Evolutionary conservation across 2,113 vertebrate species (phyloP), one percentile per base, ranked within the genome.

Genomic region (Actinemys pallida): DNA sequence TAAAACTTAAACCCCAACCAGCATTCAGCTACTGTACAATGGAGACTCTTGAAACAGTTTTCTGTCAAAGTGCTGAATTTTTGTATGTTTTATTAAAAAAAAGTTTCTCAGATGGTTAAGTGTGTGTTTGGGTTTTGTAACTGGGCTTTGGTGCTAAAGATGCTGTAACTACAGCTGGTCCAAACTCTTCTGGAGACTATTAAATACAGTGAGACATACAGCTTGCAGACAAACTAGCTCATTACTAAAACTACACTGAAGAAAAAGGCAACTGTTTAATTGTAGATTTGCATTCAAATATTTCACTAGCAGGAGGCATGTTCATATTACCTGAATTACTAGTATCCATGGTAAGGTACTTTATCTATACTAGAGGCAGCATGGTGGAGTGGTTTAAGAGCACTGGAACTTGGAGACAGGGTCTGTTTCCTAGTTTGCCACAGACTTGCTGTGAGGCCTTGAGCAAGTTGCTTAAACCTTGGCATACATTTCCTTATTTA

Each of bases 31-130:
- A 5, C 1, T 35, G 57, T 83, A 45, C 29, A 53, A 29, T 19
- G 53, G 54, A 24, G 62, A 49, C 50, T n/a, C 78, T 69, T 88
- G 35, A 56, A 87, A 79, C 57, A 35, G n/a, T 90, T 92, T 96
- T 95, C 80, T 94, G 83, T 24, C 4, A 17, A 59, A 89, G 17
- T 89, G 91, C 84, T 93, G 49, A 86, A 88, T 54, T 93, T 97
- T 94, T 97, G 49, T 95, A 89, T 86, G 65, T 94, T 88, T 93
- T 95, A 96, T 96, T 93, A 95, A 95, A 90, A 79, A 79, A 88
- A 92, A 17, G 1, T 0, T 96, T 97, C 92, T 59, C 81, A 45
- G 47, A 93, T 88, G 20, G 2, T 14, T 90, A 6, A 45, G 24
- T 75, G 49, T 16, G 45, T 20, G 13, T 57, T 87, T 76, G 29